Conservation (phyloP, 2,113 vertebrate genomes). For the Paraplagusia blochii region DNA sequence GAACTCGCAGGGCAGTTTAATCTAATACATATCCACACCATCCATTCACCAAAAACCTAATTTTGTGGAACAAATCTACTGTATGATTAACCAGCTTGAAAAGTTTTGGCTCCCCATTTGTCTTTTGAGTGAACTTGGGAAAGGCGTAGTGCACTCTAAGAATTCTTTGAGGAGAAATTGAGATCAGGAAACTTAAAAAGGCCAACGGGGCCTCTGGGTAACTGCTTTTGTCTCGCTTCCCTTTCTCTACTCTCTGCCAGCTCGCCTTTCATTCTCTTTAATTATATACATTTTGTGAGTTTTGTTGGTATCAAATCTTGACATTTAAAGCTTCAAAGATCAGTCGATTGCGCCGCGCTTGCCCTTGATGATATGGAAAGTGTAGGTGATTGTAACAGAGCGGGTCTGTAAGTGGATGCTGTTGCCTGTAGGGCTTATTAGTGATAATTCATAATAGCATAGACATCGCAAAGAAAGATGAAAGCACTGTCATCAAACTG, state of each 20-base stretch:
- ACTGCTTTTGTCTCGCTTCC: conserved; percentile 17
- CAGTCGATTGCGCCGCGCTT: conserved; percentile 2
- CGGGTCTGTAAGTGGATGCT: neutral
- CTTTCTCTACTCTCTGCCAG: neutral
- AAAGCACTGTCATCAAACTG: conserved; percentile 1
- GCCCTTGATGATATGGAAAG: neutral
- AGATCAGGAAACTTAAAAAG: conserved; percentile 26
- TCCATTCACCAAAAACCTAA: conserved; percentile 2
- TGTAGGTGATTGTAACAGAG: neutral
- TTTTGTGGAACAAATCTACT: conserved; percentile 9
- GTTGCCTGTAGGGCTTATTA: conserved; percentile 4
- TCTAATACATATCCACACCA: neutral
- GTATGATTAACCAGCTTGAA: conserved; percentile 7
- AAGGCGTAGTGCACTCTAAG: neutral
- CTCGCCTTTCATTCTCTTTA: conserved; percentile 13
- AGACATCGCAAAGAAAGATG: conserved; percentile 5
- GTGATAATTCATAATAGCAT: conserved; percentile 7
- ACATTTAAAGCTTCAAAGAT: conserved; percentile 10
- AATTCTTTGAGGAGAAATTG: conserved; percentile 16
- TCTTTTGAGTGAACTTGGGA: conserved; percentile 31
- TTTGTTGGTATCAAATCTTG: conserved; percentile 7
- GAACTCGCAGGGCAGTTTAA: conserved; percentile 5
- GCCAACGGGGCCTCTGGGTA: conserved; percentile 12
- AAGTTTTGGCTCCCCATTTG: conserved; percentile 13
- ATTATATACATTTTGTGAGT: neutral